A percentile compares a stretch with the other conserved stretches of the same genome.
Evolutionary conservation across 2,888 invertebrate species (phyloP).

Genomic region (Drosophila imparisetae): DNA sequence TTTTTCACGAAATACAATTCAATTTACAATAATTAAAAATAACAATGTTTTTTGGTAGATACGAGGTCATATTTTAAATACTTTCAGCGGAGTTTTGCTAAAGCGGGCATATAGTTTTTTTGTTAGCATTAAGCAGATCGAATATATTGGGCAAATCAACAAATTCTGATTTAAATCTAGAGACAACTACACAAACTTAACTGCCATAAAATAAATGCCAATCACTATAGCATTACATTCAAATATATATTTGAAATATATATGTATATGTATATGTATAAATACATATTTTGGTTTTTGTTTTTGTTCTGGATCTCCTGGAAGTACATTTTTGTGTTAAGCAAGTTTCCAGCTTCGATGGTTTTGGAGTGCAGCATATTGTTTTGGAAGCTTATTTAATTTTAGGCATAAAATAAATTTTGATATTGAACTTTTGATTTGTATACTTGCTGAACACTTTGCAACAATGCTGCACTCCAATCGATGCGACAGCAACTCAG

Average conservation of each 20-base stretch:
- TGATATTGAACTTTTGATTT: slow-evolving; percentile 18
- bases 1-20: slow-evolving; percentile 13
- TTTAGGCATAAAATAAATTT: slow-evolving; percentile 7
- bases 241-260: slow-evolving; percentile 26
- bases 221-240: slow-evolving; percentile 28
- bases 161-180: slow-evolving; percentile 43
- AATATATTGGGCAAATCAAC: slow-evolving; percentile 27
- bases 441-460: slow-evolving; percentile 4
- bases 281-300: slow-evolving; percentile 7
- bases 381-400: slow-evolving; percentile 6
- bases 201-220: slow-evolving; percentile 48
- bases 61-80: neutral
- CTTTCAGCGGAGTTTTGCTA: slow-evolving; percentile 18
- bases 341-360: neutral
- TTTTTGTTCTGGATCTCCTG: neutral
- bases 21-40: slow-evolving; percentile 14
- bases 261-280: slow-evolving; percentile 36
- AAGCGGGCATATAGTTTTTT: slow-evolving; percentile 39
- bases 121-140: slow-evolving; percentile 50
- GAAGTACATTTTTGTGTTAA: slow-evolving; percentile 1
- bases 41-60: slow-evolving; percentile 29
- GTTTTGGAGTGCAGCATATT: neutral
- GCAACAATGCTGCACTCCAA: slow-evolving; percentile 8
- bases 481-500: slow-evolving; percentile 20
- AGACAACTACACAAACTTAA: slow-evolving; percentile 70